phyloP scores from a whole-genome alignment of 2,888 invertebrate genomes.

The Orchesellides sinensis region DNA sequence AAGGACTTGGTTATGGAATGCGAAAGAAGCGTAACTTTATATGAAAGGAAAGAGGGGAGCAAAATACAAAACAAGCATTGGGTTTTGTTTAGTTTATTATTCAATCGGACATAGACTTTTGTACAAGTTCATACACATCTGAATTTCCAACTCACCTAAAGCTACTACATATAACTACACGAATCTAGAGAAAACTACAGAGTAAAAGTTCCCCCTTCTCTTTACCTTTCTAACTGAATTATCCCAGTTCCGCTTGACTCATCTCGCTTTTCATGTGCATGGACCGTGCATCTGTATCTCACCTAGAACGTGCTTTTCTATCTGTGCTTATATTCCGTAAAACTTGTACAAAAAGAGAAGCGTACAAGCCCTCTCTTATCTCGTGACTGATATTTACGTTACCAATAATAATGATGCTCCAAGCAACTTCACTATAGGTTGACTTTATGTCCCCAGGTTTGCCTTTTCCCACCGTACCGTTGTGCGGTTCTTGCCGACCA shows the following conservation, averaged over 20 bases:
- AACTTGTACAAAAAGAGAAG: constrained; percentile 23
- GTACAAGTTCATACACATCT: neutral
- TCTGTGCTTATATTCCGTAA: constrained; percentile 13
- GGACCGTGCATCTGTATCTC: constrained; percentile 42
- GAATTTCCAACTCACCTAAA: constrained; percentile 45
- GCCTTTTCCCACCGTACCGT: constrained; percentile 43
- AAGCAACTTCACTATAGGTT: constrained; percentile 44
- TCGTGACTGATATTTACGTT: constrained; percentile 35
- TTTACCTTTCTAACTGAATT: constrained; percentile 66
- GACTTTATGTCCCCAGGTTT: constrained; percentile 49
- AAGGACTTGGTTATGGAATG: constrained; percentile 27
- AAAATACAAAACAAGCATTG: constrained; percentile 35
- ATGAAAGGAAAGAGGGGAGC: constrained; percentile 45
- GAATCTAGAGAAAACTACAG: constrained; percentile 3
- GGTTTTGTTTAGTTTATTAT: constrained; percentile 53
- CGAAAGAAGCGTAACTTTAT: constrained; percentile 12
- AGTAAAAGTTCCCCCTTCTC: constrained; percentile 45
- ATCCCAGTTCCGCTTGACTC: constrained; percentile 57
- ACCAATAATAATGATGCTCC: constrained; percentile 55
- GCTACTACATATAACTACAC: constrained; percentile 18
- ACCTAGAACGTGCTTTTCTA: constrained; percentile 9
- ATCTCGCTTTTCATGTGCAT: constrained; percentile 53
- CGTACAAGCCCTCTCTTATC: neutral
- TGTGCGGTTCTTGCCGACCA: no score
- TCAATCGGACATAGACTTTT: constrained; percentile 34